Percentiles rank a stretch among this genome's conserved stretches.
Conservation (phyloP, 2,888 invertebrate genomes). For the Molorchus minor region DNA sequence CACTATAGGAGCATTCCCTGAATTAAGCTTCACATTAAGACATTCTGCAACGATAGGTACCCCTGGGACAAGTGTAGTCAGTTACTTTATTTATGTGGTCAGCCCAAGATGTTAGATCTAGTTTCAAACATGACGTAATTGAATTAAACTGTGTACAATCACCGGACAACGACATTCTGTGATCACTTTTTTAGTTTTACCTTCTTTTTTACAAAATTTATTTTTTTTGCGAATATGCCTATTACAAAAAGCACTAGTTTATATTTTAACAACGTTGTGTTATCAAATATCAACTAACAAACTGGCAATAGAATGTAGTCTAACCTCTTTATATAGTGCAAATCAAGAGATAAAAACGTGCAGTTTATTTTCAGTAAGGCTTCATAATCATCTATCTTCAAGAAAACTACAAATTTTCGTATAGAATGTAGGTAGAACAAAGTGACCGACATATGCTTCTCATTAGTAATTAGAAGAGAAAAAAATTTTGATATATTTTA, state of each 20-base stretch:
- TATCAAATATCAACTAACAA: slow-evolving; percentile 34
- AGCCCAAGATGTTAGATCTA: slow-evolving; percentile 79
- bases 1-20: slow-evolving; percentile 74
- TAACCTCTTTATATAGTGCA: slow-evolving; percentile 46
- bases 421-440: slow-evolving; percentile 23
- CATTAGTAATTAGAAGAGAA: slow-evolving; percentile 5
- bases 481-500: slow-evolving; percentile 21
- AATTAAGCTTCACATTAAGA: slow-evolving; percentile 61
- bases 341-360: slow-evolving; percentile 48
- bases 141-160: slow-evolving; percentile 71
- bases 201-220: slow-evolving; percentile 47
- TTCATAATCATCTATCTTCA: slow-evolving; percentile 38
- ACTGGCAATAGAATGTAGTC: slow-evolving; percentile 32
- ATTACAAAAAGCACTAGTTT: slow-evolving; percentile 32
- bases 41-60: slow-evolving; percentile 78
- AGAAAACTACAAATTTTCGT: slow-evolving; percentile 41
- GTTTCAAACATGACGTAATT: slow-evolving; percentile 79
- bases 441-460: slow-evolving; percentile 4
- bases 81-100: slow-evolving; percentile 77
- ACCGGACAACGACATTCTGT: slow-evolving; percentile 56
- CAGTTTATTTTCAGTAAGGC: slow-evolving; percentile 39
- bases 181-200: too few relatives aligned
- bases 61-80: slow-evolving; percentile 75
- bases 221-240: slow-evolving; percentile 27
- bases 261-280: slow-evolving; percentile 42